A percentile compares a stretch with the other conserved stretches of the same genome.
Evolutionary conservation across 2,888 invertebrate species (phyloP).

Genomic region (Carabus problematicus): DNA sequence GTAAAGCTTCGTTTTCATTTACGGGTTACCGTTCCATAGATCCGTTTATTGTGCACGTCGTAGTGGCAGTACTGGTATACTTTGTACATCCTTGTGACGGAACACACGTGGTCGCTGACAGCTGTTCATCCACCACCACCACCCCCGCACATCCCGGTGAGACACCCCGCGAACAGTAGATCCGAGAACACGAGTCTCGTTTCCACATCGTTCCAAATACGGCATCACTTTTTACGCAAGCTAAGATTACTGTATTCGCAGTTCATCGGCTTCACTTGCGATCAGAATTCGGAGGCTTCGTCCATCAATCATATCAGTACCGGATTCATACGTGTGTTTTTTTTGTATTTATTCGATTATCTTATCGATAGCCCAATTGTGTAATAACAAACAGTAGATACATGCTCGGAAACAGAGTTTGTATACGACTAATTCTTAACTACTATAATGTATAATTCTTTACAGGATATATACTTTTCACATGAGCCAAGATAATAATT

Average conservation of each 20-base stretch:
- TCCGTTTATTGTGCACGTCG: neutral
- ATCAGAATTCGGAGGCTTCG: neutral
- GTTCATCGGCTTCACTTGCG: conserved; percentile 14
- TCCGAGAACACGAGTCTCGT: neutral
- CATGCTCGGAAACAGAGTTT: too few relatives aligned
- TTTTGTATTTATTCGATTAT: too few relatives aligned
- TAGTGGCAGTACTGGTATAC: neutral
- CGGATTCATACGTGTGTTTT: too few relatives aligned
- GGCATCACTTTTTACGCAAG: neutral
- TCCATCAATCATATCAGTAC: too few relatives aligned
- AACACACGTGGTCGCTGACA: conserved; percentile 54
- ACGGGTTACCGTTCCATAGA: neutral
- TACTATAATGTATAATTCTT: too few relatives aligned
- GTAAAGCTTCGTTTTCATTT: too few relatives aligned
- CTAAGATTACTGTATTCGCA: conserved; percentile 28
- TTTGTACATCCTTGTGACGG: conserved; percentile 52
- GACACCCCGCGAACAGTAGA: conserved; percentile 11
- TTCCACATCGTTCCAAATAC: conserved; percentile 18
- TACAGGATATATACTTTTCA: too few relatives aligned
- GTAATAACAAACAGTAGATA: too few relatives aligned
- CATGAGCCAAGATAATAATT: too few relatives aligned
- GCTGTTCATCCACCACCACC: conserved; percentile 51
- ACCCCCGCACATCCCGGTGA: conserved; percentile 47
- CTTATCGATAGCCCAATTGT: too few relatives aligned
- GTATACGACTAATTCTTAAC: too few relatives aligned